Evolutionary conservation across 2,888 invertebrate genomes (phyloP), one percentile per base, ranked within the genome.

Genomic region (Idaea straminata): DNA sequence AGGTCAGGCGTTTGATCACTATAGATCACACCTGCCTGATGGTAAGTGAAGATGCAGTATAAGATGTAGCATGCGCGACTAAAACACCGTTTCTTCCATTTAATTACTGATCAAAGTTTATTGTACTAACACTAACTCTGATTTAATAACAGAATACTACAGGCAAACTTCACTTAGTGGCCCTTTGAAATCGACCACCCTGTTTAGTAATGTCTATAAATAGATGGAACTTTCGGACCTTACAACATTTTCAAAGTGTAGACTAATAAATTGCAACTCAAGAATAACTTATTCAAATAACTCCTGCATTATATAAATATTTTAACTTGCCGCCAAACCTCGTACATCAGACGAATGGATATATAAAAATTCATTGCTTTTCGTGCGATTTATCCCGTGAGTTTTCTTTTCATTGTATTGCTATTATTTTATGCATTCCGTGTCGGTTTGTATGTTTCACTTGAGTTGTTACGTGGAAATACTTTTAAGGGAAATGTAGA

Each of bases 381-480:
- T 74, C 77, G 75, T 83, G 84, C 85, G 85, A 86, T 86, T 85
- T 82, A 83, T 83, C 67, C 67, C 63, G 62, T 58, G 69, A 83
- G 84, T 82, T 83, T 84, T 82, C 83, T 80, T 82, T 59, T 83
- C 85, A 84, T 83, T 83, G 81, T 77, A 72, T 72, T 77, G 82
- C 81, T 84, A 83, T 85, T 86, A 87, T 88, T 86, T 86, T 87
- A 87, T 88, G 86, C 87, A 86, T 83, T 85, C 86, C 79, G 71
- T 59, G 65, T 58, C 58, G 62, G 35, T 36, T 61, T 59, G 62
- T 59, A 62, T 38, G 62, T 69, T 69, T 68, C 66, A 64, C 63
- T 62, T 60, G 62, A 36, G 47, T 47, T 7, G 13, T 47, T 47
- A 25, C 47, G 7, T 7, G 10, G 13, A 47, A 47, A 47, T 47